A percentile compares a stretch with the other conserved stretches of the same genome.
Conservation (phyloP, 1,140 invertebrate genomes). For the Stenopsyche tienmushanensis region DNA sequence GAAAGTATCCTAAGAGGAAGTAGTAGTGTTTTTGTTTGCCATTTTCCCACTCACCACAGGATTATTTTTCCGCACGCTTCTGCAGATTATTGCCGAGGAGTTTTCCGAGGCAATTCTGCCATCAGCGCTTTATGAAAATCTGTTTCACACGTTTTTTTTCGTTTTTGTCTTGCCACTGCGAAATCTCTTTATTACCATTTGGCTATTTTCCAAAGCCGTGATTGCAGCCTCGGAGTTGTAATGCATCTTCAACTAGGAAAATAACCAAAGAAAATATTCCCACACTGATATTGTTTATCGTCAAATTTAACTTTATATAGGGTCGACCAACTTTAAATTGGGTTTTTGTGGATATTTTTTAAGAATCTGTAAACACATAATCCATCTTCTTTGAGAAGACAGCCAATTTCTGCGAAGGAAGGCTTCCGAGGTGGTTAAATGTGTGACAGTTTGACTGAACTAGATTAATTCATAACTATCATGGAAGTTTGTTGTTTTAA, state of each 20-base stretch:
- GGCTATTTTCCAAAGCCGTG: neutral
- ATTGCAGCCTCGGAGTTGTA: too few species aligned
- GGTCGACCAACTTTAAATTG: too few species aligned
- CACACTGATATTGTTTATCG: neutral
- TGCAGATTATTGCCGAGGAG: neutral
- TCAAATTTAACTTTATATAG: neutral
- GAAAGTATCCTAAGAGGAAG: too few species aligned
- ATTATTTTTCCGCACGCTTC: neutral
- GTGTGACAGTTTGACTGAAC: too few species aligned
- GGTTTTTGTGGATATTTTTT: neutral
- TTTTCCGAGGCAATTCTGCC: too few species aligned
- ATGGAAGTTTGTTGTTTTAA: too few species aligned
- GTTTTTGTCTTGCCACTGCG: neutral
- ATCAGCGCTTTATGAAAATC: neutral
- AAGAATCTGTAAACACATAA: neutral
- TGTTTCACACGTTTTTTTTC: neutral
- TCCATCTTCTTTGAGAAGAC: conserved; percentile 23
- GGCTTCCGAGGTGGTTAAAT: conserved; percentile 14
- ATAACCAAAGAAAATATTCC: too few species aligned
- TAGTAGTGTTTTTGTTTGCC: too few species aligned
- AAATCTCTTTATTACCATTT: neutral
- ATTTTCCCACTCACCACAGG: neutral
- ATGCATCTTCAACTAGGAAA: too few species aligned
- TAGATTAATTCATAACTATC: too few species aligned
- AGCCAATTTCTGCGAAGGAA: conserved; percentile 14